Evolutionary conservation across 2,888 invertebrate species (phyloP).

Genomic region (Rutpela maculata): DNA sequence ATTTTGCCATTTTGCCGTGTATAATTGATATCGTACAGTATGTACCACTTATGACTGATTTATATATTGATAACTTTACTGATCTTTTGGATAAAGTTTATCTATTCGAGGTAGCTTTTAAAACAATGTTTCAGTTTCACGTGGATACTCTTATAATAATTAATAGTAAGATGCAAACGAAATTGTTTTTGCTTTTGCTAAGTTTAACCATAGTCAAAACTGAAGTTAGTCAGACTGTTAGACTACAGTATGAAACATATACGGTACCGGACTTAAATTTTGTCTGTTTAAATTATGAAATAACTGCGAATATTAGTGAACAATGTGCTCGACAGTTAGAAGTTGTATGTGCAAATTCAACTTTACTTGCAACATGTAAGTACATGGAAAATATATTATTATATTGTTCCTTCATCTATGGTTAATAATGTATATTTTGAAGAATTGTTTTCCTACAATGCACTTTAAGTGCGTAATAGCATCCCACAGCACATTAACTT

Average conservation of each 20-base stretch:
- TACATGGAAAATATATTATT: not conserved
- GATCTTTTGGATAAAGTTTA: not conserved
- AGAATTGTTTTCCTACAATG: too few relatives aligned
- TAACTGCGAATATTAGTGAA: not conserved
- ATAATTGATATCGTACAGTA: too few relatives aligned
- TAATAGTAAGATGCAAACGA: not conserved
- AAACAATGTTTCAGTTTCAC: not conserved
- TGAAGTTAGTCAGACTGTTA: not conserved
- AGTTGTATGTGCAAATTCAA: conserved; percentile 8
- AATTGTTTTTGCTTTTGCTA: conserved; percentile 9
- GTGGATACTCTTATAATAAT: not conserved
- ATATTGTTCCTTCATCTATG: too few relatives aligned
- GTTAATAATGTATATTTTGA: too few relatives aligned
- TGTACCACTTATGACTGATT: conserved; percentile 19
- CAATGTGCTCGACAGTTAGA: conserved; percentile 8
- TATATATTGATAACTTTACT: not conserved
- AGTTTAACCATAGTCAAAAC: not conserved
- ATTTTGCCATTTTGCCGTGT: too few relatives aligned
- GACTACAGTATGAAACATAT: not conserved
- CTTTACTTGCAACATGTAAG: conserved; percentile 17
- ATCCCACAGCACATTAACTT: too few relatives aligned
- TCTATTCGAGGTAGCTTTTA: not conserved
- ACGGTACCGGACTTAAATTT: not conserved
- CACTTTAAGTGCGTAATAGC: too few relatives aligned
- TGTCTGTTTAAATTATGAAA: not conserved